Conservation (phyloP, 2,113 vertebrate species). For the Callocephalon fimbriatum region DNA sequence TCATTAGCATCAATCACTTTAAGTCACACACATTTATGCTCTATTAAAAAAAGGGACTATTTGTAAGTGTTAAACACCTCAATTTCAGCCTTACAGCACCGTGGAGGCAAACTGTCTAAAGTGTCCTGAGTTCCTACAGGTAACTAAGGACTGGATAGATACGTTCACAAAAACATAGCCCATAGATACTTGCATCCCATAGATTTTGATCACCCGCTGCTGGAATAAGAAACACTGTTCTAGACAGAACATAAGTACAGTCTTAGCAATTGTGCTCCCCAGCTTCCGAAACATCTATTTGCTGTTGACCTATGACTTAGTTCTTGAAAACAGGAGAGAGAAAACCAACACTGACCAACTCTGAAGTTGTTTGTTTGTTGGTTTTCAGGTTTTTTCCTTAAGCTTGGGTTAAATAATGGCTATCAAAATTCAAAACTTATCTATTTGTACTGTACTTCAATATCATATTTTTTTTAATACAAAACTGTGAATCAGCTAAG, state of each 20-base stretch:
- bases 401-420: not conserved
- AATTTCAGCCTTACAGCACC: conserved; percentile 23
- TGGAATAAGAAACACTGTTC: not conserved
- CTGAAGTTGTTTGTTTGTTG: not conserved
- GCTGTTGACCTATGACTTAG: not conserved
- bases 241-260: not conserved
- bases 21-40: conserved; percentile 61
- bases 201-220: not conserved
- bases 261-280: not conserved
- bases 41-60: conserved; percentile 29
- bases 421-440: not conserved
- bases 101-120: not conserved
- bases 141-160: not conserved
- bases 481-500: not conserved
- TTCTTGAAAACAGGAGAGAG: not conserved
- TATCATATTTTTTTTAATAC: not conserved
- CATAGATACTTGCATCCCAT: not conserved
- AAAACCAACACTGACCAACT: not conserved
- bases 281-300: not conserved
- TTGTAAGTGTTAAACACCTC: conserved; percentile 49
- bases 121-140: not conserved
- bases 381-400: not conserved
- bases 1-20: conserved; percentile 69
- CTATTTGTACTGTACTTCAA: not conserved
- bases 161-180: not conserved